A percentile compares a stretch with the other conserved stretches of the same genome.
phyloP scores from a whole-genome alignment of 64 coral and sea anemone species.

The Stichodactyla mertensii region DNA sequence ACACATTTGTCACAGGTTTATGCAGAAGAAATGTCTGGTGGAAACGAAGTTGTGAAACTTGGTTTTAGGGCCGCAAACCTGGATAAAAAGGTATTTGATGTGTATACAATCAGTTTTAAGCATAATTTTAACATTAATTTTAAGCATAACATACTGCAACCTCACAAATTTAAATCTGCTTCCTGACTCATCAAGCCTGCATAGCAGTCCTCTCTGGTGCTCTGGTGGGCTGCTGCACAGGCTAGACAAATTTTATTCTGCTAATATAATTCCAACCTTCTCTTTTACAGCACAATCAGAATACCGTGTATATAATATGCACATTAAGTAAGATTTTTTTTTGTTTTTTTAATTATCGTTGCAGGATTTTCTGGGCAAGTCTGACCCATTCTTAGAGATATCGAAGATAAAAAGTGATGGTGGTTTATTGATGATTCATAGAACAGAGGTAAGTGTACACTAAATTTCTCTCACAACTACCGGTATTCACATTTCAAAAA shows the following conservation, averaged over 20 bases:
- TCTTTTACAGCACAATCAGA: too few species aligned
- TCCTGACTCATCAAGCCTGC: too few species aligned
- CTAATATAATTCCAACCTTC: too few species aligned
- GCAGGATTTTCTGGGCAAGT: slow-evolving; percentile 94
- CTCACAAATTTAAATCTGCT: too few species aligned
- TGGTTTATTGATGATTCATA: slow-evolving; percentile 63
- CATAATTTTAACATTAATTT: too few species aligned
- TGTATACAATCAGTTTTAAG: too few species aligned
- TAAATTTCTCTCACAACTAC: not conserved
- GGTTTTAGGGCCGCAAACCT: slow-evolving; percentile 73
- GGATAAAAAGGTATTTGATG: slow-evolving; percentile 68
- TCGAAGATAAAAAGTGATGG: slow-evolving; percentile 77
- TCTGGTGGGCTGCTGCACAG: too few species aligned
- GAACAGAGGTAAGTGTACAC: slow-evolving; percentile 70
- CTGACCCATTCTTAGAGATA: slow-evolving; percentile 80
- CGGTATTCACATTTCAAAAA: too few species aligned
- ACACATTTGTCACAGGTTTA: slow-evolving; percentile 46
- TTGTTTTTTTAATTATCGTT: not conserved
- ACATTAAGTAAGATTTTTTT: not conserved
- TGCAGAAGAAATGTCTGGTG: slow-evolving; percentile 85
- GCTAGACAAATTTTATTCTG: too few species aligned
- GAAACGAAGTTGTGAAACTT: slow-evolving; percentile 67
- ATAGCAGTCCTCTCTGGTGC: too few species aligned
- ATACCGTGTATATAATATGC: too few species aligned
- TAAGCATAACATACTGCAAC: too few species aligned